phyloP scores from a whole-genome alignment of 2,113 vertebrate species.

The Laticauda laticaudata region DNA sequence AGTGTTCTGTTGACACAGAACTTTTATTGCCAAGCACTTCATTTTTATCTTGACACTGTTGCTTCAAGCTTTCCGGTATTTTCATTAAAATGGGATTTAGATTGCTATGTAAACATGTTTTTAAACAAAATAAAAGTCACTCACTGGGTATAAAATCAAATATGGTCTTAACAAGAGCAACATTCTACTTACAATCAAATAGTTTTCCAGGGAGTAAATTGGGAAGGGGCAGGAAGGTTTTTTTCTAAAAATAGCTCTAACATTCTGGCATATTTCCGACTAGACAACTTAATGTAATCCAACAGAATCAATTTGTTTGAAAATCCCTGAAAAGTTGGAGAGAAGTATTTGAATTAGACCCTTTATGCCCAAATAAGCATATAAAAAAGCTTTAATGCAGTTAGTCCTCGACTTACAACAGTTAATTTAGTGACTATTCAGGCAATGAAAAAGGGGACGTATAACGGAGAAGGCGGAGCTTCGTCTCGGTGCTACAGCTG shows the following conservation, averaged over 20 bases:
- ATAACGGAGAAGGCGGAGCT: too few species aligned
- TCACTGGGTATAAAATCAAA: neutral
- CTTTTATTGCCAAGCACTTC: neutral
- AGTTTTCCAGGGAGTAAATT: neutral
- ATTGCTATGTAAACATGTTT: neutral
- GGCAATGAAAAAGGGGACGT: too few species aligned
- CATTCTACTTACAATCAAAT: neutral
- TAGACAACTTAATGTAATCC: neutral
- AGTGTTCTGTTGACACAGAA: constrained; percentile 5
- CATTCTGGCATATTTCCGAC: constrained; percentile 1
- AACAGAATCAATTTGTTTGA: neutral
- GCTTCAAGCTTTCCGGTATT: neutral
- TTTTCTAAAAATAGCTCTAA: neutral
- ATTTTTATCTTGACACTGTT: neutral
- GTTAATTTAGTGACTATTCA: too few species aligned
- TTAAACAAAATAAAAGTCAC: neutral
- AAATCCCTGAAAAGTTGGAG: constrained; percentile 11
- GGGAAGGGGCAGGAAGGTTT: neutral
- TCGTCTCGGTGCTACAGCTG: too few species aligned
- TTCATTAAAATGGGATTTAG: neutral
- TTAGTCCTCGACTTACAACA: too few species aligned
- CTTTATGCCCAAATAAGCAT: neutral
- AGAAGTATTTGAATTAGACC: neutral
- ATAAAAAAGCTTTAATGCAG: neutral
- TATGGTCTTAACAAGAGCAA: neutral